Base-by-base conservation (phyloP, 2,113 vertebrate species). In the Calonectris borealis region DNA sequence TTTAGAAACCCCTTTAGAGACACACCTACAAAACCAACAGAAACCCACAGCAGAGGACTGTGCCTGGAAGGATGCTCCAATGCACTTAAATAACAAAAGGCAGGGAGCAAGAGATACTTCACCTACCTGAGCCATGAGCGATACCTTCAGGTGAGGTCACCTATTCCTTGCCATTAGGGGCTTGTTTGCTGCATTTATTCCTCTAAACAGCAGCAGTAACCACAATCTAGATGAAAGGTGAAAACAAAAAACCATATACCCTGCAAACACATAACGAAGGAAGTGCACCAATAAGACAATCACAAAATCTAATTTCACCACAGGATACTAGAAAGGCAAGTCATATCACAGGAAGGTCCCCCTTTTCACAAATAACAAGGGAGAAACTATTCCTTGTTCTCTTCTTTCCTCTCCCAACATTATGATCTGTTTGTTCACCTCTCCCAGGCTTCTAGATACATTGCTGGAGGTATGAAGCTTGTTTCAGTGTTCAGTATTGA, bases 271-370 rank as follows among this genome's bases (percentile, higher is more conserved):
- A 48, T 8, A 48, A 57, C 1, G 3, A 61, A 82, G 13, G 19
- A 49, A 78, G 6, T 3, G 4, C 27, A 36, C 24, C 31, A 40
- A 16, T 12, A 71, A 49, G 49, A 57, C 9, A 77, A 57, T 11
- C 27, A 58, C 26, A 71, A 57, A 83, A 21, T 38, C 44, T 72
- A n/a, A 2, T 48, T 89, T 79, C 29, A 61, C 29, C 1, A 0
- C 18, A 48, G 26, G 9, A 24, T 64, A 21, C n/a, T 55, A 64
- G 20, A 83, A 44, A 85, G 18, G 10, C 13, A 87, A 83, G 40
- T 52, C 14, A 6, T 38, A 25, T 6, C 0, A 0, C 57, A 70
- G 54, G 13, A 64, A 44, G 15, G 8, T 32, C 17, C 3, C 11
- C 12, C 17, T 79, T 75, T 68, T 76, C n/a, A 48, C n/a, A 89